Conservation (phyloP, 2,888 invertebrate species). For the Entomobrya multifasciata region DNA sequence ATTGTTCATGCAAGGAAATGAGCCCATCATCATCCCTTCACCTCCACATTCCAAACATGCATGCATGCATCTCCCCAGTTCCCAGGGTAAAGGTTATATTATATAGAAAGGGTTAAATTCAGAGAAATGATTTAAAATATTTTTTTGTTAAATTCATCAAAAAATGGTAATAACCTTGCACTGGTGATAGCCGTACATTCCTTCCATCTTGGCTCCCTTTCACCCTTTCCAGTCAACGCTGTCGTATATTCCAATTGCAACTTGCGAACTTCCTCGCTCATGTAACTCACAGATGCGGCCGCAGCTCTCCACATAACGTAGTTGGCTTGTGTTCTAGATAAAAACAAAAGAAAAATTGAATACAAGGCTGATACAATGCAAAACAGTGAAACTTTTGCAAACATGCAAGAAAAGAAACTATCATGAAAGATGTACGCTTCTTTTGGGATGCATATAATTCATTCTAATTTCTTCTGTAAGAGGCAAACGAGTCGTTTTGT, state of each 20-base stretch:
- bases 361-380: constrained; percentile 19
- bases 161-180: constrained; percentile 73
- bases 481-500: too few relatives aligned
- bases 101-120: neutral
- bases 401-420: neutral
- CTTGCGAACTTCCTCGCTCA: constrained; percentile 89
- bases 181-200: constrained; percentile 76
- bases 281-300: constrained; percentile 85
- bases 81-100: too few relatives aligned
- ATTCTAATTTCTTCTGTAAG: too few relatives aligned
- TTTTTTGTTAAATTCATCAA: too few relatives aligned
- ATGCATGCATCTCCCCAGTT: too few relatives aligned
- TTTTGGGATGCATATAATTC: too few relatives aligned
- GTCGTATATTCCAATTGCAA: constrained; percentile 91
- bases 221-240: constrained; percentile 90
- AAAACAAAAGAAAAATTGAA: neutral
- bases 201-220: constrained; percentile 94
- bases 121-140: neutral
- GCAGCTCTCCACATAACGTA: constrained; percentile 96
- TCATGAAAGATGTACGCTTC: too few relatives aligned
- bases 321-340: constrained; percentile 88
- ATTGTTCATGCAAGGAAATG: too few relatives aligned
- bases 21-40: neutral
- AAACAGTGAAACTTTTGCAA: neutral
- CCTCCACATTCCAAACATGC: neutral